These are phyloP conservation scores for Drosophila persimilis DNA, from an alignment of 1,140 invertebrate genomes.

Conservation along the genomic window DNA sequence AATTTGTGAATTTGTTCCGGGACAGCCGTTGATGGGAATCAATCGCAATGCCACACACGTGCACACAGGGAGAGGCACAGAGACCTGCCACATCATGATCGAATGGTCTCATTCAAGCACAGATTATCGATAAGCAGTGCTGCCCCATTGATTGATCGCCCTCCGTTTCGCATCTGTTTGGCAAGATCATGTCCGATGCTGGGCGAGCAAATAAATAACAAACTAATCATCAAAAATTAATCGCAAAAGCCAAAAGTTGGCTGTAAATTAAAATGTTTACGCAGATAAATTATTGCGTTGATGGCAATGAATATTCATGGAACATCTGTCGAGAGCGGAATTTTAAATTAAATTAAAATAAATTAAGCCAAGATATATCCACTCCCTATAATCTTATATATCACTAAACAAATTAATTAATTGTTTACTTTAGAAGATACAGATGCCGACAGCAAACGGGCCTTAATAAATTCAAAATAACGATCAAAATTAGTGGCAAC, in stretches of 20 bases:
- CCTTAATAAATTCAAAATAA: constrained; percentile 70
- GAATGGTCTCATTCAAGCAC: constrained; percentile 2
- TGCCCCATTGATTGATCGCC: constrained; percentile 56
- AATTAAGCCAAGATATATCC: constrained; percentile 49
- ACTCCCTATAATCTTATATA: constrained; percentile 16
- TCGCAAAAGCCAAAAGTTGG: constrained; percentile 56
- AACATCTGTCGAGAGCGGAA: constrained; percentile 7
- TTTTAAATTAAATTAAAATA: constrained; percentile 70
- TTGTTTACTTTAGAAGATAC: constrained; percentile 62
- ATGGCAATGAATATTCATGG: constrained; percentile 73
- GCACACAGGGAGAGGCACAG: not conserved
- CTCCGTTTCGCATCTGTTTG: constrained; percentile 18
- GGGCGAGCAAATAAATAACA: constrained; percentile 64
- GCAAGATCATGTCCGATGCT: constrained; percentile 17
- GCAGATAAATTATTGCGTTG: constrained; percentile 55
- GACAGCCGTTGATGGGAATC: constrained; percentile 40
- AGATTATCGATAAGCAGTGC: constrained; percentile 33
- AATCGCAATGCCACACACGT: constrained; percentile 41
- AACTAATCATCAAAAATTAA: constrained; percentile 72
- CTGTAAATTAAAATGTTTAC: constrained; percentile 78
- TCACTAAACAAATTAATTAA: constrained; percentile 73
- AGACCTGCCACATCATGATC: constrained; percentile 41
- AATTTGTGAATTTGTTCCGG: constrained; percentile 66
- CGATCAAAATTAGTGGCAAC: constrained; percentile 66
- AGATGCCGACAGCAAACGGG: constrained; percentile 51